phyloP scores from a whole-genome alignment of 2,113 vertebrate species.

The Ploceus nigricollis region DNA sequence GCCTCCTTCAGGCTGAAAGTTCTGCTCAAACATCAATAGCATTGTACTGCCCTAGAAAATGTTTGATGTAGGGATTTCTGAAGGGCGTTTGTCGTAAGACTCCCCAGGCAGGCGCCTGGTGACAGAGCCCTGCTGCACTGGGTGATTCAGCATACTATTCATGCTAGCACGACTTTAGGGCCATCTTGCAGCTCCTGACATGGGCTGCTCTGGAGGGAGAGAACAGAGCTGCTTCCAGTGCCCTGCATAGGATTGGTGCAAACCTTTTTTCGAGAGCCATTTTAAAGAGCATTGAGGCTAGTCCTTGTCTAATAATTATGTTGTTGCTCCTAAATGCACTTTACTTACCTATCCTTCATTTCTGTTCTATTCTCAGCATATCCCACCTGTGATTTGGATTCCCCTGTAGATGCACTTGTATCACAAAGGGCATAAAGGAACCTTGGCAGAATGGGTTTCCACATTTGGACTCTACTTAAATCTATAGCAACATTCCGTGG shows the following conservation, averaged over 20 bases:
- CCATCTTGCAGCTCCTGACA: not conserved
- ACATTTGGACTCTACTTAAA: not conserved
- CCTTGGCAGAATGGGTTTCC: not conserved
- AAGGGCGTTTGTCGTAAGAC: not conserved
- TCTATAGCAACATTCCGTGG: not conserved
- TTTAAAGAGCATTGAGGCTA: not conserved
- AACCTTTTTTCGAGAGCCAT: not conserved
- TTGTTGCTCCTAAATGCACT: not conserved
- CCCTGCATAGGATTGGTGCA: not conserved
- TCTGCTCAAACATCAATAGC: constrained; percentile 28
- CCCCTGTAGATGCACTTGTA: not conserved
- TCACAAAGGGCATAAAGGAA: not conserved
- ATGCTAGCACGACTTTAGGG: not conserved
- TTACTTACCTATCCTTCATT: not conserved
- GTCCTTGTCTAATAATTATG: not conserved
- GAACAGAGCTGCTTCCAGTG: not conserved
- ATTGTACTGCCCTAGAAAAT: constrained; percentile 3
- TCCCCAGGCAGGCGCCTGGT: constrained; percentile 8
- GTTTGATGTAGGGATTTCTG: constrained; percentile 33
- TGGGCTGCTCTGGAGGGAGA: not conserved
- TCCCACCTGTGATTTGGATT: not conserved
- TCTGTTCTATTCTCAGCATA: not conserved
- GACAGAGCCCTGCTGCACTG: not conserved
- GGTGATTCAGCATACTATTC: not conserved
- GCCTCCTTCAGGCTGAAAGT: constrained; percentile 39